Evolutionary conservation across 2,888 invertebrate species (phyloP).

Genomic region (Drosophila pseudotalamancana): DNA sequence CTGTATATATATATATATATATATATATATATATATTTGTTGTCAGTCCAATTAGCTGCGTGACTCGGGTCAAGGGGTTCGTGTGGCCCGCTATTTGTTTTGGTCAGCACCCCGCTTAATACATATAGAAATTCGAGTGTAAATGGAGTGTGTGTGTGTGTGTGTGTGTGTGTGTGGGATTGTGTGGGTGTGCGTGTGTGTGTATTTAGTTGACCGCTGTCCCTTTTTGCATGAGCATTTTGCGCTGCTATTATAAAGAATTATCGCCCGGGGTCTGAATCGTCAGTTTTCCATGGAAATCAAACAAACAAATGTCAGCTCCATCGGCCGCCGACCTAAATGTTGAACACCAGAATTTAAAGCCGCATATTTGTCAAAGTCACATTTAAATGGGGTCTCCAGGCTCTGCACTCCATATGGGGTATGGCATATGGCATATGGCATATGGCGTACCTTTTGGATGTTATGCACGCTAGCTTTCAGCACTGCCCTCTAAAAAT

Average conservation of each 20-base stretch:
- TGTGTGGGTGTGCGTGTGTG: constrained; percentile 10
- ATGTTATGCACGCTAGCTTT: neutral
- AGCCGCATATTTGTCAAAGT: constrained; percentile 31
- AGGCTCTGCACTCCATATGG: neutral
- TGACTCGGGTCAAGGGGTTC: constrained; percentile 77
- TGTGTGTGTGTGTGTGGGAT: neutral
- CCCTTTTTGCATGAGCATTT: constrained; percentile 54
- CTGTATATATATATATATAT: neutral
- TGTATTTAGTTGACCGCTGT: constrained; percentile 41
- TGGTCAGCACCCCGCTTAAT: constrained; percentile 49
- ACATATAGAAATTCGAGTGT: constrained; percentile 8
- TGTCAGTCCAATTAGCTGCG: constrained; percentile 79
- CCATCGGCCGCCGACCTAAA: constrained; percentile 17
- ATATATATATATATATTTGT: constrained; percentile 44
- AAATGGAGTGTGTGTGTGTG: too few species aligned
- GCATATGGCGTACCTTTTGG: too few species aligned
- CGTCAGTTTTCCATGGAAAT: constrained; percentile 60
- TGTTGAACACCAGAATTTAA: constrained; percentile 8
- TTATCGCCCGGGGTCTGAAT: constrained; percentile 59
- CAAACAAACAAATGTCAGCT: constrained; percentile 70
- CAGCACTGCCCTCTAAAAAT: too few species aligned
- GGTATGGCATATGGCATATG: too few species aligned
- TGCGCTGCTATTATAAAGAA: constrained; percentile 74
- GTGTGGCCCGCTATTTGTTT: constrained; percentile 71
- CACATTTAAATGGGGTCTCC: neutral